Percentiles rank a stretch among this genome's conserved stretches.
These are phyloP conservation scores for Physella acuta DNA, from an alignment of 1,140 invertebrate species.

Conservation along the genomic window DNA sequence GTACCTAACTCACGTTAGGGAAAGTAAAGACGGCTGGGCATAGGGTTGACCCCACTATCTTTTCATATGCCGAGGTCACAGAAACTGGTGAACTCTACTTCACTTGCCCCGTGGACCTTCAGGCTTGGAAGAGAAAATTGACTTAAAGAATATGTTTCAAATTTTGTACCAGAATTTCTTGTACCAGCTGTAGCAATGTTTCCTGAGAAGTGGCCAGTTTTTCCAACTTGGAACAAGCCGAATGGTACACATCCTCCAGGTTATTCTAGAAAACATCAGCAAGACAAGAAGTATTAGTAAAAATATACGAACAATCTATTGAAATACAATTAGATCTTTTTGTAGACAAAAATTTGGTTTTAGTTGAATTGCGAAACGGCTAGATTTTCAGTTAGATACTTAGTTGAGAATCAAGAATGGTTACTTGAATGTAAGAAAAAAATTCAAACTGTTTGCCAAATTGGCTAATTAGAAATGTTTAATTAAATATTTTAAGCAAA, in stretches of 20 bases:
- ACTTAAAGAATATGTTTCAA: not conserved
- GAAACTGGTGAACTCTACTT: too few relatives aligned
- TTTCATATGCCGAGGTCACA: too few relatives aligned
- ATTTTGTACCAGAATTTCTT: slow-evolving; percentile 10
- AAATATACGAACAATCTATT: not conserved
- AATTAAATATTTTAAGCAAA: not conserved
- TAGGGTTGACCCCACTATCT: too few relatives aligned
- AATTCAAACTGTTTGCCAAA: not conserved
- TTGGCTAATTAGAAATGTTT: not conserved
- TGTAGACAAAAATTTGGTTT: not conserved
- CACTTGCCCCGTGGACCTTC: too few relatives aligned
- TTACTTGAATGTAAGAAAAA: not conserved
- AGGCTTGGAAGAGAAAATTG: too few relatives aligned
- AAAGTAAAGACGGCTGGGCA: too few relatives aligned
- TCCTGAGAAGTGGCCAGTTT: slow-evolving; percentile 4
- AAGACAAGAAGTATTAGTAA: not conserved
- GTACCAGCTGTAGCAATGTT: not conserved
- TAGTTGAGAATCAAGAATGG: not conserved
- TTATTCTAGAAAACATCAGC: not conserved
- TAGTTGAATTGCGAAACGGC: not conserved
- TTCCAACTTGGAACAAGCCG: not conserved
- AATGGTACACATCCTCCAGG: slow-evolving; percentile 4
- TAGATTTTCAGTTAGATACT: not conserved
- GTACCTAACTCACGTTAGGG: too few relatives aligned
- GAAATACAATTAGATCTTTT: not conserved